These are phyloP conservation scores for Penaeus vannamei DNA, from an alignment of 1,140 invertebrate species.

Conservation along the genomic window DNA sequence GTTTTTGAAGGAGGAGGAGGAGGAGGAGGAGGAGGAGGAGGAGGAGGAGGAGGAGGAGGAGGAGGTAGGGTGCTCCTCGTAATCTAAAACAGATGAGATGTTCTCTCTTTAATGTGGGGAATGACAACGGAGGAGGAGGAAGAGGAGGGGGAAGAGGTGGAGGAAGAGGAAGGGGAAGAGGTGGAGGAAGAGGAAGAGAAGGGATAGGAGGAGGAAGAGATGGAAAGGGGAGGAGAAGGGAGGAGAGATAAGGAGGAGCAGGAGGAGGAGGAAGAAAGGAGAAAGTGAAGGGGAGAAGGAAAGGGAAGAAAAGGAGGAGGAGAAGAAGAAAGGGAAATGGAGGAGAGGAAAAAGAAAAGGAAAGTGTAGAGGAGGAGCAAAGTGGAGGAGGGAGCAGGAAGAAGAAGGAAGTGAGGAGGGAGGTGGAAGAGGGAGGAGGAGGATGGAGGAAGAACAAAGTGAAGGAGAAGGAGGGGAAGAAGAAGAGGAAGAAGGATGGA, in stretches of 20 bases:
- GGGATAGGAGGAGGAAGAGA: not conserved
- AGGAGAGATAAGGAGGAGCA: not conserved
- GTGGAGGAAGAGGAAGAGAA: not conserved
- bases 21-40: too few species aligned
- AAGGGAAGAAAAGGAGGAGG: not conserved
- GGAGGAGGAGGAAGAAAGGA: not conserved
- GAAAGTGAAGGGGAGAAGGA: not conserved
- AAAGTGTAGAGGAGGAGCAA: too few species aligned
- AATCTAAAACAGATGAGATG: not conserved
- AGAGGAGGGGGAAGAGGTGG: not conserved
- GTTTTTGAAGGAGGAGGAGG: too few species aligned
- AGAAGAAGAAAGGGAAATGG: not conserved
- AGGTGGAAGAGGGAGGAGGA: too few species aligned
- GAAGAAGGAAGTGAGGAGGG: too few species aligned
- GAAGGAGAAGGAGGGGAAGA: too few species aligned
- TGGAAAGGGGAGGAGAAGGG: not conserved
- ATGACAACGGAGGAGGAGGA: not conserved
- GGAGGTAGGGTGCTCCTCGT: too few species aligned
- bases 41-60: too few species aligned
- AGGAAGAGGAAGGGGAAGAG: too few species aligned
- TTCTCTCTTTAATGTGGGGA: conserved; percentile 21
- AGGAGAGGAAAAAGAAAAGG: not conserved
- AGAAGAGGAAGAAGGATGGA: too few species aligned
- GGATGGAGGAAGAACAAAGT: too few species aligned
- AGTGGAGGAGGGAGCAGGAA: too few species aligned